Evolutionary conservation across 1,140 invertebrate species (phyloP).

Genomic region (Pseudomyrmex pallidus): DNA sequence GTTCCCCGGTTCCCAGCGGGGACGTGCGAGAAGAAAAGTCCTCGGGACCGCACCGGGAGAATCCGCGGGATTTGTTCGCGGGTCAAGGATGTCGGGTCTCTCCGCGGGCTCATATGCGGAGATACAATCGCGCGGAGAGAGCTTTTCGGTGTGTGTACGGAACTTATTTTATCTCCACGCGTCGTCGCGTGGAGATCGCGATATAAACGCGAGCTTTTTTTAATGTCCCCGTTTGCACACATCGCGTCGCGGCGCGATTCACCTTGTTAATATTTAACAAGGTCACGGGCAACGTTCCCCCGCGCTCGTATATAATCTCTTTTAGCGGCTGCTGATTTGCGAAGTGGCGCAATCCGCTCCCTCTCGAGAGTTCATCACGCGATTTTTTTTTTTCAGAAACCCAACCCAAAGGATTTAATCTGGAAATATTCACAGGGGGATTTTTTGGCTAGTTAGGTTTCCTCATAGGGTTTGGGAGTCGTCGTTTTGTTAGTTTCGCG

Average conservation of each 20-base stretch:
- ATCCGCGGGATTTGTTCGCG: conserved; percentile 46
- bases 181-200: conserved; percentile 8
- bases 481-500: neutral
- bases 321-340: neutral
- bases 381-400: neutral
- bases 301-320: too few species aligned
- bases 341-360: neutral
- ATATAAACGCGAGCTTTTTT: conserved; percentile 13
- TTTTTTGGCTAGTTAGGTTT: neutral
- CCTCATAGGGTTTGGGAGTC: neutral
- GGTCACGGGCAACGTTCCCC: neutral
- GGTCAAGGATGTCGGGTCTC: conserved; percentile 51
- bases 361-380: neutral
- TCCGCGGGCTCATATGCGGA: conserved; percentile 19
- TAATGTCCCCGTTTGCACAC: conserved; percentile 2
- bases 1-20: too few species aligned
- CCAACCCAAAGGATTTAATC: neutral
- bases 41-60: neutral
- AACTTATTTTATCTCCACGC: neutral
- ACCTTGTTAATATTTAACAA: neutral
- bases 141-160: neutral
- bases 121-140: conserved; percentile 19
- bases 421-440: neutral
- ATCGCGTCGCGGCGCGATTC: conserved; percentile 3
- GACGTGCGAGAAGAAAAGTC: conserved; percentile 10